Evolutionary conservation across 2,888 invertebrate genomes (phyloP).

Genomic region (Corythucha ciliata): DNA sequence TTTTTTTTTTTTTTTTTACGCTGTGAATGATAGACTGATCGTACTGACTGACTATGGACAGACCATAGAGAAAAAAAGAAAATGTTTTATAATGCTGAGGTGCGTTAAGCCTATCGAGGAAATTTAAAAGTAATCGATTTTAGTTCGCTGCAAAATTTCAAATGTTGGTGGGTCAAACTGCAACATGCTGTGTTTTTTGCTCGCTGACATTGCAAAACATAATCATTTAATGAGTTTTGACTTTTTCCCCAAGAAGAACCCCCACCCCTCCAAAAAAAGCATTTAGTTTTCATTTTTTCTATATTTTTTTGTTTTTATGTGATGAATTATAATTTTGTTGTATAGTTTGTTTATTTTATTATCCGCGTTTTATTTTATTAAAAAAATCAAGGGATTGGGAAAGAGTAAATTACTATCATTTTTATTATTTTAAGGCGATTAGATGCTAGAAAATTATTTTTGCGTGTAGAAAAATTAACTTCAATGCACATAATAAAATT

Average conservation of each 20-base stretch:
- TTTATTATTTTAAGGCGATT: background rate
- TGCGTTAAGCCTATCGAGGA: conserved; percentile 28
- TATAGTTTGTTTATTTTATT: conserved; percentile 34
- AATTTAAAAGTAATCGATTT: conserved; percentile 6
- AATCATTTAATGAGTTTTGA: too few relatives aligned
- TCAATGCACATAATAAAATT: too few relatives aligned
- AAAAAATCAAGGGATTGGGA: conserved; percentile 26
- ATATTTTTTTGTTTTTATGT: conserved; percentile 26
- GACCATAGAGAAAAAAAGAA: conserved; percentile 17
- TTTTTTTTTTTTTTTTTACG: background rate
- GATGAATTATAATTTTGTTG: conserved; percentile 32
- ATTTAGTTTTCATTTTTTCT: too few relatives aligned
- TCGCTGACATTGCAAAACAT: too few relatives aligned
- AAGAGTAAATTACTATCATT: conserved; percentile 20
- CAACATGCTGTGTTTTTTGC: too few relatives aligned
- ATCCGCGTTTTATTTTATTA: conserved; percentile 28
- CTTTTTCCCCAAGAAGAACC: too few relatives aligned
- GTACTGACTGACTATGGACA: conserved; percentile 20
- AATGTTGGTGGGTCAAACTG: background rate
- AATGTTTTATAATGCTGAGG: conserved; percentile 27
- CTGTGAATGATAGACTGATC: conserved; percentile 13
- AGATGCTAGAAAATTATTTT: too few relatives aligned
- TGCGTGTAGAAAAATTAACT: too few relatives aligned
- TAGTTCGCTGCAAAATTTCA: conserved; percentile 7
- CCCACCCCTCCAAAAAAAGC: too few relatives aligned